Evolutionary conservation across 2,113 vertebrate species (phyloP).

Genomic region (Actenoides hombroni): DNA sequence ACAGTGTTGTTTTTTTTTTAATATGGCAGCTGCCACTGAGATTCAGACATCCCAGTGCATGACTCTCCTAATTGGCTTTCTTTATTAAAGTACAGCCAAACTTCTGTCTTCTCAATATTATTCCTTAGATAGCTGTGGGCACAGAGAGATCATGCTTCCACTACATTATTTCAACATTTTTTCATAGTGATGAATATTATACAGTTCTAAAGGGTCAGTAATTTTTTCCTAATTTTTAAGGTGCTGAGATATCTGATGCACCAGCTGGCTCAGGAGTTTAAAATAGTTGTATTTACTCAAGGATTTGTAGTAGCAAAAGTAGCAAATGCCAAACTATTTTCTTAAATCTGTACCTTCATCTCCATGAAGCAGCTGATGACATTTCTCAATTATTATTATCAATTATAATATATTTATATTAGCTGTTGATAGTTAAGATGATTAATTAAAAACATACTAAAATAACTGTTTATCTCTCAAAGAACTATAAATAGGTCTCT

Average conservation of each 20-base stretch:
- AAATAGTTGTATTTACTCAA: neutral
- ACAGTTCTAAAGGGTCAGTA: neutral
- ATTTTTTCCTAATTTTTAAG: neutral
- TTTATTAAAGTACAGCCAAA: conserved; percentile 35
- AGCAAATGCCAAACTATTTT: neutral
- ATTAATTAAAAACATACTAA: neutral
- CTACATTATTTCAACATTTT: neutral
- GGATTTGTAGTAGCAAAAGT: neutral
- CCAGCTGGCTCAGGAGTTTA: neutral
- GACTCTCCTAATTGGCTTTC: conserved; percentile 37
- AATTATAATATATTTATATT: neutral
- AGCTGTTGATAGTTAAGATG: neutral
- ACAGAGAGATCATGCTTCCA: neutral
- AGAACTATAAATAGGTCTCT: neutral
- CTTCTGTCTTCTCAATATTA: neutral
- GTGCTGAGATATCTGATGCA: neutral
- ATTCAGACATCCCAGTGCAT: neutral
- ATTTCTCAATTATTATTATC: neutral
- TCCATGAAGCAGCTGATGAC: neutral
- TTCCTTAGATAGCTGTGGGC: neutral
- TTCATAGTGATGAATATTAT: neutral
- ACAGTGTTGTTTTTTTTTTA: neutral
- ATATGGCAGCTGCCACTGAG: conserved; percentile 28
- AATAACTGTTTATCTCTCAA: neutral
- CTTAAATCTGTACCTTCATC: neutral